Evolutionary conservation across 2,113 vertebrate species (phyloP), one percentile per base, ranked within the genome.

Genomic region (Cololabis saira): DNA sequence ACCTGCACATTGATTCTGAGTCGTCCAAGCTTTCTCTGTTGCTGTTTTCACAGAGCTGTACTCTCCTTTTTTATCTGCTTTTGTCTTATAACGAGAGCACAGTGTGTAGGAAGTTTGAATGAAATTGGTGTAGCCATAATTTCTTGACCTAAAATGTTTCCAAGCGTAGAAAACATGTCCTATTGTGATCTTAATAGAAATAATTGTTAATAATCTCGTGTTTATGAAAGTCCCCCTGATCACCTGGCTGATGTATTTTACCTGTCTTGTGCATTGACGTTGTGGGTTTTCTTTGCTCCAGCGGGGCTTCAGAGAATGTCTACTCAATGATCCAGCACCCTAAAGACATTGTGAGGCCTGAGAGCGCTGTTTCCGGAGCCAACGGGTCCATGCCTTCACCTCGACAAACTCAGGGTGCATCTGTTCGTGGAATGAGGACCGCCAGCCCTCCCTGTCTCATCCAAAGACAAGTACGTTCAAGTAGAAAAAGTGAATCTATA

Each of bases 301-400:
- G 89, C 57, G 81, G 88, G 52, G 89, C 83, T 65, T 88, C 89
- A 3, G 92, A 94, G 83, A 92, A 92, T 15, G 83, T 93, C 69
- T 94, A 94, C 88, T 92, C 92, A 0, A 84, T 92, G 86, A 93
- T 93, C 80, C 91, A 92, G 64, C 91, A 90, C 67, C 75, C 87
- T 0, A 92, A 89, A 78, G 90, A 92, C 0, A 41, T 41, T 0
- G 77, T 33, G 45, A 86, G 74, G 61, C 76, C 78, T 3, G 93
- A 92, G 42, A 17, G 71, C 15, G 22, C 67, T 1, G 53, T 64
- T 13, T 82, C 77, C 1, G 87, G 83, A 18, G 76, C 83, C 0
- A 88, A 90, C 40, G 87, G 85, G 63, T 67, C 65, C 75, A 70
- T 81, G 72, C 56, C 74, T 11, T 86, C 87, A 4, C 84, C 88